Evolutionary conservation across 1,140 invertebrate species (phyloP), one percentile per base, ranked within the genome.

Genomic region (Eriosoma lanigerum): DNA sequence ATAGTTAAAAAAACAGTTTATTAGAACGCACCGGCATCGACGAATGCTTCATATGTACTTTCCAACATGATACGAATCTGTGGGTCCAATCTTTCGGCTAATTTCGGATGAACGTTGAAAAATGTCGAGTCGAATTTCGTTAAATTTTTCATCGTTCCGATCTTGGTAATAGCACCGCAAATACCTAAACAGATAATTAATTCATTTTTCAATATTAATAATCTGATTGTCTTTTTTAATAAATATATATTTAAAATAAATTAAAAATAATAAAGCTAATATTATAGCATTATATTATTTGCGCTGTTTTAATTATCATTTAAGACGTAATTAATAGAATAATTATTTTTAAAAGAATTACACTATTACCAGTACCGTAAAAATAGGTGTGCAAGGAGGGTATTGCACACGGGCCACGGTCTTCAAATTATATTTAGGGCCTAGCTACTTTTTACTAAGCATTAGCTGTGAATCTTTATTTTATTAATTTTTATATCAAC

Each of bases 51-150:
- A 13, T 81, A 76, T 5, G 96, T 94, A 17, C 92, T 85, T 87
- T 99, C 97, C 5, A 98, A 88, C 44, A 98, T 86, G 83, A 97
- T 88, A 81, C 97, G 88, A 52, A 97, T 87, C 86, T 98, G 94
- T 8, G 97, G 96, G 85, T 98, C 97, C 96, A 98, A 97, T 52
- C 90, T 89, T 83, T 97, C 89, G 1, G 96, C 96, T 85, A 98
- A 94, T 87, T 96, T 96, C 1, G 91, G 91, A 85, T 96, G 94
- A 8, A 97, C 93, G 46, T 94, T 93, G 87, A 97, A 97, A 86
- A 96, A 97, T 19, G 91, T 89, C 3, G 94, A 93, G 85, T 97
- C 96, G 84, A 97, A 98, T 83, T 91, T 90, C 44, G 88, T 86
- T 52, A 98, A 83, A 82, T 97, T 91, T 85, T 96, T 96, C 0